Percentiles rank a stretch among this genome's conserved stretches.
Conservation (phyloP, 1,140 invertebrate species). For the Drosophila insularis region DNA sequence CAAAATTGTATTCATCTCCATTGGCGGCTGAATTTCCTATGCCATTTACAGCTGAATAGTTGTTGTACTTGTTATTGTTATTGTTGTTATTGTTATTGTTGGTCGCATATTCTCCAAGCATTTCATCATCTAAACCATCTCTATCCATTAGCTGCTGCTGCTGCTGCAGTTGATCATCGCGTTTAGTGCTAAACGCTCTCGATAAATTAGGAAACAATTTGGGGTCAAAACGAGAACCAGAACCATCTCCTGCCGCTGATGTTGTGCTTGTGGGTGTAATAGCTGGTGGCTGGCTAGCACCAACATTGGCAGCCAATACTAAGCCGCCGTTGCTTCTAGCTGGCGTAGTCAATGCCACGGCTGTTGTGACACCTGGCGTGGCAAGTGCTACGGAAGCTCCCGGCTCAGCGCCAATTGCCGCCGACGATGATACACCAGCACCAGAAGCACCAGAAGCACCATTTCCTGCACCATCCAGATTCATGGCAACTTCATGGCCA, state of each 20-base stretch:
- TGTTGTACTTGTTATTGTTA: constrained; percentile 24
- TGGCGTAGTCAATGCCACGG: constrained; percentile 44
- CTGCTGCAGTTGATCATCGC: constrained; percentile 32
- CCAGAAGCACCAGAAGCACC: neutral
- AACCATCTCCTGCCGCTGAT: constrained; percentile 3
- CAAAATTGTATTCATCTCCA: constrained; percentile 60
- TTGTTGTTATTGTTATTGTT: constrained; percentile 30
- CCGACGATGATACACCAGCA: too few species aligned
- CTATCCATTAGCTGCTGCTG: constrained; percentile 14
- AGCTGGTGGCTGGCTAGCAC: constrained; percentile 27
- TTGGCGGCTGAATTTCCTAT: neutral
- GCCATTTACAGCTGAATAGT: constrained; percentile 1
- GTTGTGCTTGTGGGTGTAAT: constrained; percentile 32
- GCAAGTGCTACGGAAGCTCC: too few species aligned
- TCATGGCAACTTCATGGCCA: neutral
- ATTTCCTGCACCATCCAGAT: constrained; percentile 32
- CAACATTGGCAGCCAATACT: constrained; percentile 33
- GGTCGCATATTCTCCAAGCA: constrained; percentile 56
- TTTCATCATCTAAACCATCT: constrained; percentile 66
- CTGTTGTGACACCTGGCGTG: neutral
- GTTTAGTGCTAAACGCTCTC: constrained; percentile 70
- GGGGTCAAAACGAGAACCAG: constrained; percentile 70
- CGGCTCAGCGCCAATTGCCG: too few species aligned
- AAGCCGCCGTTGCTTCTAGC: constrained; percentile 50
- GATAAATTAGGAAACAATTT: constrained; percentile 75